Conservation (phyloP, 2,113 vertebrate genomes). For the Festucalex cinctus region DNA sequence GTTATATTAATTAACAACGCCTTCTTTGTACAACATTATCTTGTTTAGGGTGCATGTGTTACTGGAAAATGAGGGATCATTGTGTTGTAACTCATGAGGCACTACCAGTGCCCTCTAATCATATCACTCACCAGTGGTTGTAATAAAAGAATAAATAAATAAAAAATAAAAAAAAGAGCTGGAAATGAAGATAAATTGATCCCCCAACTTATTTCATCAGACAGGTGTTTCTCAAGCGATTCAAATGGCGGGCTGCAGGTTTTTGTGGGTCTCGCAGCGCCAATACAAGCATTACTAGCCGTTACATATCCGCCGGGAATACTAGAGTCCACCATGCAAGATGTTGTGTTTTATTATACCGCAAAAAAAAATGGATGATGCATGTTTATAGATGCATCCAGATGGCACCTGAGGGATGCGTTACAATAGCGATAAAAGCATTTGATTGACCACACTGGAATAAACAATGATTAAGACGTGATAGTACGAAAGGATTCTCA, state of each 20-base stretch:
- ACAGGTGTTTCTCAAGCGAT: conserved; percentile 27
- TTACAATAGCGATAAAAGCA: background rate
- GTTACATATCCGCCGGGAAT: conserved; percentile 2
- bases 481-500: background rate
- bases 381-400: background rate
- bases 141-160: no score
- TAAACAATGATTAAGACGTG: background rate
- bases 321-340: background rate
- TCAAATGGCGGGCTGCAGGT: conserved; percentile 7
- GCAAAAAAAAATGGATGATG: background rate
- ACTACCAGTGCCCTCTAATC: conserved; percentile 18
- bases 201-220: conserved; percentile 30
- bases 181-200: conserved; percentile 45
- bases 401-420: background rate
- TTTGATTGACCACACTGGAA: background rate
- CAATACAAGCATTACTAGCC: conserved; percentile 12
- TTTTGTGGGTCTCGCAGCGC: background rate
- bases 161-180: conserved; percentile 28
- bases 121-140: conserved; percentile 23
- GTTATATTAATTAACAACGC: no score
- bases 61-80: background rate
- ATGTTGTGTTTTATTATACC: background rate
- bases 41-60: background rate
- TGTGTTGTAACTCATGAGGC: conserved; percentile 12
- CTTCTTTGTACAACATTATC: no score